These are phyloP conservation scores for Paramisgurnus dabryanus DNA, from an alignment of 2,113 vertebrate genomes.

Conservation along the genomic window DNA sequence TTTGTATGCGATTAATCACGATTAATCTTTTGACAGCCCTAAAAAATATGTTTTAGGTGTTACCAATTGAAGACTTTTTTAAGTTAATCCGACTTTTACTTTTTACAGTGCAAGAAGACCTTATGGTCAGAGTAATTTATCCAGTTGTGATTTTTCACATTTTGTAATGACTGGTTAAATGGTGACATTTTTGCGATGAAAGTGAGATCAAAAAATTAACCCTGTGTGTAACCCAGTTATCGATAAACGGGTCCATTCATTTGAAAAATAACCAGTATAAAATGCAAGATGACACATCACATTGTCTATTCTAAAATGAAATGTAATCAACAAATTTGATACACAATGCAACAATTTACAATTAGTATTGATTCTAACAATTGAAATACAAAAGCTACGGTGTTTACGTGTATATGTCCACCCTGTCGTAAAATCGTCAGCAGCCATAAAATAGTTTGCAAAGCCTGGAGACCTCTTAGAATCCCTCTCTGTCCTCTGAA, in stretches of 20 bases:
- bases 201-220: conserved; percentile 12
- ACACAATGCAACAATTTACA: conserved; percentile 41
- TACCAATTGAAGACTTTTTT: too few relatives aligned
- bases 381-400: conserved; percentile 56
- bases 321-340: neutral
- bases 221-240: conserved; percentile 37
- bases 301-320: conserved; percentile 40
- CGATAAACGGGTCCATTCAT: neutral
- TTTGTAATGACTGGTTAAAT: neutral
- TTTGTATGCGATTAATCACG: too few relatives aligned
- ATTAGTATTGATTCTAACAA: conserved; percentile 40
- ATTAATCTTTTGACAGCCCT: too few relatives aligned
- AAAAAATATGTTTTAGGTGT: too few relatives aligned
- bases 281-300: conserved; percentile 59
- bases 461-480: conserved; percentile 62
- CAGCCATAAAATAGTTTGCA: conserved; percentile 60
- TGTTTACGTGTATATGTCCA: conserved; percentile 61
- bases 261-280: conserved; percentile 66
- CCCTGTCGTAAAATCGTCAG: conserved; percentile 72
- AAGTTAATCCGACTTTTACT: neutral
- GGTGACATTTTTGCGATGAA: conserved; percentile 8
- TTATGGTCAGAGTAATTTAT: neutral
- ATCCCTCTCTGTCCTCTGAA: conserved; percentile 47
- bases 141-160: neutral
- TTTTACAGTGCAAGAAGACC: neutral